These are phyloP conservation scores for Coendou prehensilis DNA, from an alignment of 2,797 vertebrate species.

Conservation along the genomic window DNA sequence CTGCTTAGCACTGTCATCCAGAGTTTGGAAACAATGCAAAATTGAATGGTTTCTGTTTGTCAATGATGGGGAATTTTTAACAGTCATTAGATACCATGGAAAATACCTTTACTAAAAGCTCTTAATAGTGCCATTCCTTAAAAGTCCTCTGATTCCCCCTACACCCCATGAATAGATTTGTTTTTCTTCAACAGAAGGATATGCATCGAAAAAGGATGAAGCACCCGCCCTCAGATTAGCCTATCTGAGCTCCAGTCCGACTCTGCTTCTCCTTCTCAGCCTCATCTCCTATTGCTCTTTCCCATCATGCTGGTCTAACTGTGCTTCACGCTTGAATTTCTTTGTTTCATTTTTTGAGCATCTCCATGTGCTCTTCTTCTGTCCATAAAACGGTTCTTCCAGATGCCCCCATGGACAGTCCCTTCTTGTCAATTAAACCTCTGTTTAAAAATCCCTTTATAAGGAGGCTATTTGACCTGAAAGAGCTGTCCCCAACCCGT, in stretches of 20 bases:
- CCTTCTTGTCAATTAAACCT: background rate
- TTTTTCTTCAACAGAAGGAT: background rate
- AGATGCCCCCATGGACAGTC: background rate
- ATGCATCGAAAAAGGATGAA: background rate
- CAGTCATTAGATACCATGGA: background rate
- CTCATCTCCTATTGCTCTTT: background rate
- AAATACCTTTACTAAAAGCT: slow-evolving; percentile 12
- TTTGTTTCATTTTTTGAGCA: background rate
- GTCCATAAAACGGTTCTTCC: background rate
- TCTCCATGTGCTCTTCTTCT: background rate
- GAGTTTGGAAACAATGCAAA: background rate
- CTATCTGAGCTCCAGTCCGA: background rate
- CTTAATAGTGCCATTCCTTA: background rate
- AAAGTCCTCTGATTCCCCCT: background rate
- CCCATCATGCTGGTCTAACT: background rate
- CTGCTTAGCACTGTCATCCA: background rate
- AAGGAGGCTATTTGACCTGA: background rate
- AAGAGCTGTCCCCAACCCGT: background rate
- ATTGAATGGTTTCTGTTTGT: slow-evolving; percentile 22
- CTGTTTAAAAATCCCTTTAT: background rate
- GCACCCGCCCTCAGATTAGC: background rate
- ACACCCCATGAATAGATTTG: background rate
- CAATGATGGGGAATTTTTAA: background rate
- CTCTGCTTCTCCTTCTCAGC: background rate
- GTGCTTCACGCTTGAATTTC: background rate